Evolutionary conservation across 2,113 vertebrate species (phyloP).

Genomic region (Semicossyphus pulcher): DNA sequence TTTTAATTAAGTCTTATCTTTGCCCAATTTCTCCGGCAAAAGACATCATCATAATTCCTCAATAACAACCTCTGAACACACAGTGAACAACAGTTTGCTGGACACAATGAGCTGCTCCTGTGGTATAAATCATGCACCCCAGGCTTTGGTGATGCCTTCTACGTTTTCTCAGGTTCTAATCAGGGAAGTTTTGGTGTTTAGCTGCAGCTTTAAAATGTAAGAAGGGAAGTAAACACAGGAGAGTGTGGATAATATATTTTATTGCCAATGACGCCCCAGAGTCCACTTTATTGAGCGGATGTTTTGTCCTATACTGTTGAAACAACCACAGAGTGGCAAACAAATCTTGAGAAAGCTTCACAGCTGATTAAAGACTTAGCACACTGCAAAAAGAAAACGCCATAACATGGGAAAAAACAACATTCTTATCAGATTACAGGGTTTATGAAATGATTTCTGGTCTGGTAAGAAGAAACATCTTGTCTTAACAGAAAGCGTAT

Average conservation of each 20-base stretch:
- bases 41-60: constrained; percentile 77
- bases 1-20: constrained; percentile 88
- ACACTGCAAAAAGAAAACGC: too few relatives aligned
- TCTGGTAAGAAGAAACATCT: too few relatives aligned
- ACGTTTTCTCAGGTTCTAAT: background rate
- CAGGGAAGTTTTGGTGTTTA: constrained; percentile 1
- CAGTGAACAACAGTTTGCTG: constrained; percentile 33
- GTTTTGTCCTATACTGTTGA: constrained; percentile 11
- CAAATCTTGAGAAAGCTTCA: constrained; percentile 14
- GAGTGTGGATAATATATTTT: constrained; percentile 3
- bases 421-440: too few relatives aligned
- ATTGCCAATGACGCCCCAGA: constrained; percentile 16
- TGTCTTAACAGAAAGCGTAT: too few relatives aligned
- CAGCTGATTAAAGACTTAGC: constrained; percentile 6
- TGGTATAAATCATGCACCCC: constrained; percentile 1
- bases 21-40: constrained; percentile 66
- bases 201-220: background rate
- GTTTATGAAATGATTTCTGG: too few relatives aligned
- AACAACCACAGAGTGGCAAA: constrained; percentile 6
- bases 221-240: constrained; percentile 1
- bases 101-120: constrained; percentile 11
- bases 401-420: too few relatives aligned
- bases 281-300: constrained; percentile 3
- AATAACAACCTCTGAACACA: constrained; percentile 58
- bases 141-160: background rate